phyloP scores from a whole-genome alignment of 2,113 vertebrate genomes.

The Podiceps cristatus region DNA sequence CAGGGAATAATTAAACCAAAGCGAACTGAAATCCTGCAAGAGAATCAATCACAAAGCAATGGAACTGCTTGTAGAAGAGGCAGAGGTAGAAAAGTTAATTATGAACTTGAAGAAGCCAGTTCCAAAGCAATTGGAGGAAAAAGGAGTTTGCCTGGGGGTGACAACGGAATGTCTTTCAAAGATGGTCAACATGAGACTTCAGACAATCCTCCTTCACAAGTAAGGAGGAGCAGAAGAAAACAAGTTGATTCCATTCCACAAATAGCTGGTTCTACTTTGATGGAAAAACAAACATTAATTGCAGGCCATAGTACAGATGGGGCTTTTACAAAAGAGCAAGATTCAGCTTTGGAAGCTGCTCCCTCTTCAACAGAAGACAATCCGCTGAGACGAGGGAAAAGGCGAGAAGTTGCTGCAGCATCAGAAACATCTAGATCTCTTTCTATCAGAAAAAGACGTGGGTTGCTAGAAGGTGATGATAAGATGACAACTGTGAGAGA shows the following conservation, averaged over 20 bases:
- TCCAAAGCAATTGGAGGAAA: background rate
- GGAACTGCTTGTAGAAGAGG: background rate
- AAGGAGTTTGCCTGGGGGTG: background rate
- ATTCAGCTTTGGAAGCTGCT: background rate
- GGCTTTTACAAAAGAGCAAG: background rate
- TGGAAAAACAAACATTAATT: background rate
- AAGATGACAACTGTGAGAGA: background rate
- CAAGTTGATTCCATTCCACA: background rate
- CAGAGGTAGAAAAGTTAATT: background rate
- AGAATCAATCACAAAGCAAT: background rate
- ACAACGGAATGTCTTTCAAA: background rate
- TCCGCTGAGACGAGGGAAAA: background rate
- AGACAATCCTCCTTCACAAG: background rate
- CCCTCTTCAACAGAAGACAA: background rate
- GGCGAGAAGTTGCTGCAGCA: background rate
- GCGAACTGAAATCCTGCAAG: background rate
- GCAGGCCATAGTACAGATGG: background rate
- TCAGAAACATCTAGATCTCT: background rate
- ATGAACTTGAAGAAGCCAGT: background rate
- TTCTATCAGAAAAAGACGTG: background rate
- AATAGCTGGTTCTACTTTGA: background rate
- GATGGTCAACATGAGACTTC: background rate
- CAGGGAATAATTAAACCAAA: background rate
- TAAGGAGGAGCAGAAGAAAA: conserved; percentile 15
- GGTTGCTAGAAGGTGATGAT: background rate